A percentile compares a stretch with the other conserved stretches of the same genome.
These are phyloP conservation scores for Euphonia xanthogaster DNA, from an alignment of 2,797 vertebrate genomes.

Conservation along the genomic window DNA sequence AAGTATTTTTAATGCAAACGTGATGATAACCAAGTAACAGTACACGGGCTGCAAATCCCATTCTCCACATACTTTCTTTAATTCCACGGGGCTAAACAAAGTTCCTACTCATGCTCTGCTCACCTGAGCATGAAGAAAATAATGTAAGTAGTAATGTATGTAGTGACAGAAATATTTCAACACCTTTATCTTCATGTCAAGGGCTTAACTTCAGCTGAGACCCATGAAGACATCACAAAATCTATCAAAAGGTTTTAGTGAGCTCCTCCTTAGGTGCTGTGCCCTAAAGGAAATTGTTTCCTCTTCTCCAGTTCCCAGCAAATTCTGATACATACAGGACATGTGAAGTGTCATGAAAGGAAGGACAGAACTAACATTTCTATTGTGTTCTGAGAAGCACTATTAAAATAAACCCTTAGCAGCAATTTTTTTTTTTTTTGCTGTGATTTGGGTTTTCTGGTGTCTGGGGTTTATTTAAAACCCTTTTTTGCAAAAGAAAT, in stretches of 20 bases:
- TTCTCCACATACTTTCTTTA: background rate
- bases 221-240: background rate
- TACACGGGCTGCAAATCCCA: background rate
- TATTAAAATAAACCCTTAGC: background rate
- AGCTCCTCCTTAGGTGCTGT: background rate
- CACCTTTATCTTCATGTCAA: background rate
- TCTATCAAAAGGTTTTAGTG: background rate
- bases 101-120: background rate
- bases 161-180: background rate
- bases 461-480: accelerated
- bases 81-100: background rate
- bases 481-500: background rate
- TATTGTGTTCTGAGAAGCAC: background rate
- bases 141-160: background rate
- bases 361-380: background rate
- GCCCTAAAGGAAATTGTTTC: background rate
- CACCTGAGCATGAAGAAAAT: background rate
- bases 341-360: background rate
- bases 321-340: background rate
- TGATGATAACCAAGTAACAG: background rate
- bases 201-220: background rate
- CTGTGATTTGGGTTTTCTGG: background rate
- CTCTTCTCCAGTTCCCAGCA: background rate
- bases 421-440: background rate
- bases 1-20: background rate